Conservation (phyloP, 2,888 invertebrate genomes). For the Elysia crispata region DNA sequence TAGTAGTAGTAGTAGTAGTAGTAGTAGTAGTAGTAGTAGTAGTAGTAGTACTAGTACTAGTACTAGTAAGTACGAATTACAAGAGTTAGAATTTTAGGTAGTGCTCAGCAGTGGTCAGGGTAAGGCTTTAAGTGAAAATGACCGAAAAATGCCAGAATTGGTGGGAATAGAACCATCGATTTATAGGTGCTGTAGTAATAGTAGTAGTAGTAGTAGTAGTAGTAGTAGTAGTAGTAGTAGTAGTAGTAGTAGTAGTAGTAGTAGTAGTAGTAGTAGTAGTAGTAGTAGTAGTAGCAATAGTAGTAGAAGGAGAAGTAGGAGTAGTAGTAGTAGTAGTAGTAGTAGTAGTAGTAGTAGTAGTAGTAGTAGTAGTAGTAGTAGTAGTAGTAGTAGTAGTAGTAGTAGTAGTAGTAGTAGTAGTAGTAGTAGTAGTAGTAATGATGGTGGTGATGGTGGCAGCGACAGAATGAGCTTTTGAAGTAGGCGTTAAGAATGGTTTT, state of each 20-base stretch:
- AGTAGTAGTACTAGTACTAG: too few relatives aligned
- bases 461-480: too few relatives aligned
- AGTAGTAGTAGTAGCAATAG: conserved; percentile 29
- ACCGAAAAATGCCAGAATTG: too few relatives aligned
- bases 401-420: conserved; percentile 16
- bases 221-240: conserved; percentile 37
- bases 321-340: too few relatives aligned
- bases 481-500: too few relatives aligned
- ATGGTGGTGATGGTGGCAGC: conserved; percentile 3
- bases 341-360: conserved; percentile 38
- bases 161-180: too few relatives aligned
- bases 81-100: too few relatives aligned
- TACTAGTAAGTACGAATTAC: too few relatives aligned
- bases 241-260: conserved; percentile 40
- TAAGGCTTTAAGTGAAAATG: too few relatives aligned
- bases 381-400: conserved; percentile 33
- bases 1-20: not conserved
- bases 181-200: conserved; percentile 12
- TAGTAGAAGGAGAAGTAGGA: conserved; percentile 31
- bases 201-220: conserved; percentile 36
- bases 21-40: too few relatives aligned
- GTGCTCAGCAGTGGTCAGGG: too few relatives aligned
- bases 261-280: conserved; percentile 32
- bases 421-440: not conserved
- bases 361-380: conserved; percentile 38